Conservation (phyloP, 2,113 vertebrate species). For the Paradisaea rubra region DNA sequence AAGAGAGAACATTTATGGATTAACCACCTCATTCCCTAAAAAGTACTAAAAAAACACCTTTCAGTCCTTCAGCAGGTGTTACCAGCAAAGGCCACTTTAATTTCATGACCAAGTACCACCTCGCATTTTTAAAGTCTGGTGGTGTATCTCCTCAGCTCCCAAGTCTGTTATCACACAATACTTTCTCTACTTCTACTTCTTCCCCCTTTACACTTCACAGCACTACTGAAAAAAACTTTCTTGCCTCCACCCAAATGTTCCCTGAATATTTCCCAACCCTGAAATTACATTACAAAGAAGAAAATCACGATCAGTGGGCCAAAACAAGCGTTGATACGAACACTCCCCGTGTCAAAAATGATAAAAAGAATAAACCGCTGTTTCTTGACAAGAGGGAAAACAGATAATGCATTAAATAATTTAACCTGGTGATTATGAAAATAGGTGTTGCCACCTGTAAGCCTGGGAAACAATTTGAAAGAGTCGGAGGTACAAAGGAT, state of each 20-base stretch:
- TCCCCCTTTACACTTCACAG: background rate
- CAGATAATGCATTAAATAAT: background rate
- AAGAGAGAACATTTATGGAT: background rate
- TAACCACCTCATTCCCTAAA: background rate
- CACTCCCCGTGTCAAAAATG: background rate
- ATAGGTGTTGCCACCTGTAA: conserved; percentile 36
- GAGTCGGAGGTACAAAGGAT: background rate
- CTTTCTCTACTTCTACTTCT: background rate
- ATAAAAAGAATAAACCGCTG: background rate
- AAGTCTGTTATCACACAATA: background rate
- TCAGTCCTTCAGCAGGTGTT: background rate
- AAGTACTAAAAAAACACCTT: background rate
- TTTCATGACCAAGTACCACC: background rate
- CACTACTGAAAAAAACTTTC: background rate
- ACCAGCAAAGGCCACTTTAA: background rate
- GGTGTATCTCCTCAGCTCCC: background rate
- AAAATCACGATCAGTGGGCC: background rate
- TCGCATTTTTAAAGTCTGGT: background rate
- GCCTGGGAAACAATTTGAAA: background rate
- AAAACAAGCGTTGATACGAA: conserved; percentile 5
- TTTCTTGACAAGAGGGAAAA: background rate
- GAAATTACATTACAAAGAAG: background rate
- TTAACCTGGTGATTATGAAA: background rate
- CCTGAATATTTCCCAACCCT: conserved; percentile 28
- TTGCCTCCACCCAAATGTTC: conserved; percentile 46